A percentile compares a stretch with the other conserved stretches of the same genome.
Conservation (phyloP, 2,113 vertebrate genomes). For the Halichoeres trimaculatus region DNA sequence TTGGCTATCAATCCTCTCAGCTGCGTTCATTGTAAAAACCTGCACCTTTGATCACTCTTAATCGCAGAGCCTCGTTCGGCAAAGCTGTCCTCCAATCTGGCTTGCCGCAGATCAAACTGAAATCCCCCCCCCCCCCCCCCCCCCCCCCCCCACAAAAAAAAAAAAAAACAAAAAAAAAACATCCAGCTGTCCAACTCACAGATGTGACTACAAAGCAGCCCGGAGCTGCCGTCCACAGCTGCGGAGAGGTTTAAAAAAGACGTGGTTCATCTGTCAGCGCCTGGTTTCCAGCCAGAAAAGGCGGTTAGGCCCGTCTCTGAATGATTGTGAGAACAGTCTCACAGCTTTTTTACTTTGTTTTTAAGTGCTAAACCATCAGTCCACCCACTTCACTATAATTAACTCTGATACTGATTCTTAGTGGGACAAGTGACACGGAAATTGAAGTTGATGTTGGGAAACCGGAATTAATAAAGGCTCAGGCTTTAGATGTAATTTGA, state of each 20-base stretch:
- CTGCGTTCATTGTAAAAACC: constrained; percentile 43
- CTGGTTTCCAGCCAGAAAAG: constrained; percentile 62
- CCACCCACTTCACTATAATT: constrained; percentile 18
- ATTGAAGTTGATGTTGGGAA: constrained; percentile 16
- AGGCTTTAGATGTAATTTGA: constrained; percentile 9
- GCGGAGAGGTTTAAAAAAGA: constrained; percentile 74
- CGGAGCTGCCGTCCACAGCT: constrained; percentile 75
- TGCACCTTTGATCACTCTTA: constrained; percentile 69
- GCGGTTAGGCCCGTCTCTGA: constrained; percentile 26
- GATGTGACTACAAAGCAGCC: constrained; percentile 80
- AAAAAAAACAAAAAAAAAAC: too few species aligned
- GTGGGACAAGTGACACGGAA: constrained; percentile 40
- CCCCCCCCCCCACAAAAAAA: too few species aligned
- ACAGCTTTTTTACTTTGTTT: constrained; percentile 19
- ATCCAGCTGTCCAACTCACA: constrained; percentile 78
- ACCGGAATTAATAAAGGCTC: background rate
- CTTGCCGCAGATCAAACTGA: constrained; percentile 68
- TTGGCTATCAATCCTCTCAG: constrained; percentile 42
- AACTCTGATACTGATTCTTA: constrained; percentile 28
- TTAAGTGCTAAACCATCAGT: constrained; percentile 18
- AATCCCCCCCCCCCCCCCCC: too few species aligned
- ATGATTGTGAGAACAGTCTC: constrained; percentile 43
- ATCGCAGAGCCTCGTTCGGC: constrained; percentile 53
- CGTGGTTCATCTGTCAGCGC: constrained; percentile 69
- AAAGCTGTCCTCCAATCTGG: constrained; percentile 65